Evolutionary conservation across 2,888 invertebrate species (phyloP), one percentile per base, ranked within the genome.

Genomic region (Artemia sinica): DNA sequence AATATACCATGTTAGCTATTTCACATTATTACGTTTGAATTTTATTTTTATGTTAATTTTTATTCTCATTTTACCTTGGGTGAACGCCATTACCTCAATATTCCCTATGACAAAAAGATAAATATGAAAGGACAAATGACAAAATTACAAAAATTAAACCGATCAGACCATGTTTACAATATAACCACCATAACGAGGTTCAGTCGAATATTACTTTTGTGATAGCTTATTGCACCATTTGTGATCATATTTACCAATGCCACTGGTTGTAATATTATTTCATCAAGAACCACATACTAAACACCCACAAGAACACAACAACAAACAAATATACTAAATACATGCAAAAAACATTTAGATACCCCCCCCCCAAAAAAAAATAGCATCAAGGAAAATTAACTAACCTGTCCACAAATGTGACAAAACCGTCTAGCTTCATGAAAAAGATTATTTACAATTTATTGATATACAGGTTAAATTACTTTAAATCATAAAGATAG

Each of bases 341-440:
- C 14, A 67, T 18, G 67, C 69, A 67, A 67, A 69, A 66, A 65
- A 58, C 50, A 49, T 67, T 58, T 41, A 69, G 58, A 49, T 66
- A 28, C 4, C n/a, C n/a, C n/a, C n/a, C n/a, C n/a, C n/a, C n/a
- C n/a, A n/a, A 28, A 28, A 28, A 28, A 28, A 28, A 28, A 28
- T 28, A n/a, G n/a, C n/a, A n/a, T 4, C 28, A 28, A 28, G 28
- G 28, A 28, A 28, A 28, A 28, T 28, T 28, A 1, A 4, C 28
- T 4, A 28, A 28, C 2, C 28, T 2, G 28, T 28, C 28, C 28
- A 28, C 28, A 28, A 28, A 28, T 28, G 28, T 2, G 28, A 28
- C 1, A 28, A 28, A 28, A 28, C 28, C 28, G 4, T 28, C 28
- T 28, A 28, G 28, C 28, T 28, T 28, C 28, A 28, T 28, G 4